Evolutionary conservation across 2,797 vertebrate genomes (phyloP), one percentile per base, ranked within the genome.

Genomic region (Liparis tanakae): DNA sequence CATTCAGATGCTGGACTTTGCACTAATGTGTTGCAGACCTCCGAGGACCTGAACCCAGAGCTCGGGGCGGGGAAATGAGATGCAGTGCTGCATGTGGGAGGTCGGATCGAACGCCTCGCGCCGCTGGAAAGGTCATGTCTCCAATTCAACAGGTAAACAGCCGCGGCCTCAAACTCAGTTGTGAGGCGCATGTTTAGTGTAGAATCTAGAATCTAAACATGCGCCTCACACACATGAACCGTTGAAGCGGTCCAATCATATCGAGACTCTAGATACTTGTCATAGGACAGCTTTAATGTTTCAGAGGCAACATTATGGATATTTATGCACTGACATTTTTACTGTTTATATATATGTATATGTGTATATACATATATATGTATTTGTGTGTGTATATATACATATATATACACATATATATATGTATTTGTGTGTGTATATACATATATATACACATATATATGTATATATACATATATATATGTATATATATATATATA

Each of bases 81-180:
- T 14, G n/a, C 55, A 77, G 14, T 2, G 53, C 63, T 71, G 51
- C 56, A 41, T 33, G 56, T 44, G 63, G 53, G 58, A 70, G 68
- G 70, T 51, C 33, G 68, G 60, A 46, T 60, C 70, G 48, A 46
- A 67, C 54, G 73, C 66, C n/a, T 72, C 48, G 53, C 3, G 10
- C 55, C 44, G 44, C 67, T 62, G 67, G 74, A 88, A 91, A 91
- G 86, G 86, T 89, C 90, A 76, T 0, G 17, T 68, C 67, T 87
- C 68, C 62, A 13, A 85, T 85, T 75, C 34, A 67, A 76, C 67
- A 84, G 48, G 80, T 74, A 78, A 89, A 86, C 81, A 86, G 74
- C 39, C 64, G 17, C 18, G 48, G 71, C 72, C 83, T 80, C 69
- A 79, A 51, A 80, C 20, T 67, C 57, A 39, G 43, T 68, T 68